phyloP scores from a whole-genome alignment of 2,113 vertebrate species.

The Felis chaus region DNA sequence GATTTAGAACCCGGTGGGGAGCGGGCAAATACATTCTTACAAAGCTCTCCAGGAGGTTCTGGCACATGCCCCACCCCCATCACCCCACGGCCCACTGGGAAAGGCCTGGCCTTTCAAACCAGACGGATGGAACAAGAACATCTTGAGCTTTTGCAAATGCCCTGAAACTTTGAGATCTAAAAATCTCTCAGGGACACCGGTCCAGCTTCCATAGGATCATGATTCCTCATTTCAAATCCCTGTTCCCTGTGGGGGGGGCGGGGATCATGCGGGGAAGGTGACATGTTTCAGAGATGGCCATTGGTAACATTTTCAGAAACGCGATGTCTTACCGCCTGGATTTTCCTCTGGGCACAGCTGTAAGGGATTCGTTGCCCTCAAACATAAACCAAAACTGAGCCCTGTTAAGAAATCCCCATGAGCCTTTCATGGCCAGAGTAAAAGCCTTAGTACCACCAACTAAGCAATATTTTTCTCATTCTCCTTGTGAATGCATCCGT shows the following conservation, averaged over 20 bases:
- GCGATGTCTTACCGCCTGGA: fast-evolving
- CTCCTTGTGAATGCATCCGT: not conserved
- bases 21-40: too few relatives aligned
- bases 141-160: not conserved
- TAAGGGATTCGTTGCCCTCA: not conserved
- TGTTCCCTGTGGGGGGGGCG: not conserved
- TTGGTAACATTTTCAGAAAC: not conserved
- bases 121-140: not conserved
- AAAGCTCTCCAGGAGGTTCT: not conserved
- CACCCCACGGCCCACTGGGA: too few relatives aligned
- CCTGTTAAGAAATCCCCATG: not conserved
- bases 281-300: not conserved
- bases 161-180: not conserved
- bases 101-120: not conserved
- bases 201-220: not conserved
- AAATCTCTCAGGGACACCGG: not conserved
- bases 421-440: not conserved
- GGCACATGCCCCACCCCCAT: fast-evolving
- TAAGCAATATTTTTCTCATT: not conserved
- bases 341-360: not conserved
- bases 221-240: not conserved
- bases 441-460: not conserved
- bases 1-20: not conserved
- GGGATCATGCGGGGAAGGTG: not conserved
- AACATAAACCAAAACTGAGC: not conserved